Evolutionary conservation across 2,888 invertebrate species (phyloP).

Genomic region (Trypoxylon attenuatum): DNA sequence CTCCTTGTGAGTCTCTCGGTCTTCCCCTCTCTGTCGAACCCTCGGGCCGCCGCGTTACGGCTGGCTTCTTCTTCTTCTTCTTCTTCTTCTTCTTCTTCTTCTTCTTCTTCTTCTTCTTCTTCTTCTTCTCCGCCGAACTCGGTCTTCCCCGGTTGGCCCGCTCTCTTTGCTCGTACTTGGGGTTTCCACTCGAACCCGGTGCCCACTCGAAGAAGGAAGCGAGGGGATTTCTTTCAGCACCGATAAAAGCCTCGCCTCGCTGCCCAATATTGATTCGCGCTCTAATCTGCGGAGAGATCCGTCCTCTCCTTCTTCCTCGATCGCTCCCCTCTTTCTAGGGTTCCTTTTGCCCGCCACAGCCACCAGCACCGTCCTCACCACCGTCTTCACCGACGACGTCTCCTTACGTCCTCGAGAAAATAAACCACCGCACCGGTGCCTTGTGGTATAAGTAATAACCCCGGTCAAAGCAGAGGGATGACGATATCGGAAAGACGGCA

Average conservation of each 20-base stretch:
- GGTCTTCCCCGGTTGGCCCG: constrained; percentile 23
- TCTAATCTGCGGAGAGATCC: constrained; percentile 71
- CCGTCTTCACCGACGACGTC: too few species aligned
- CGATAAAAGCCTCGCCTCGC: constrained; percentile 72
- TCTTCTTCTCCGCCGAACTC: constrained; percentile 46
- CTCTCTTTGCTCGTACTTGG: too few species aligned
- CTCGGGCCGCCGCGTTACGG: not conserved
- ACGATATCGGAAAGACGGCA: constrained; percentile 52
- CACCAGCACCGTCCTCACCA: too few species aligned
- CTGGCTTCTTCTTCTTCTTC: constrained; percentile 15
- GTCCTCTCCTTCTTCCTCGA: constrained; percentile 16
- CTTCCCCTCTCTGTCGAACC: not conserved
- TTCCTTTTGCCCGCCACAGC: constrained; percentile 33
- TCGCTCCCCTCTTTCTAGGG: constrained; percentile 9
- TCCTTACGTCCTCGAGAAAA: constrained; percentile 66
- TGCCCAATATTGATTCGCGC: constrained; percentile 74
- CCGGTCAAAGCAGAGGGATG: constrained; percentile 43
- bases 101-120: constrained; percentile 24
- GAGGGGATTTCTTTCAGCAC: constrained; percentile 68
- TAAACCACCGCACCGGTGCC: constrained; percentile 65
- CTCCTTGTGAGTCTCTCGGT: constrained; percentile 6
- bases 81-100: constrained; percentile 17
- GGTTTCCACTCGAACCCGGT: constrained; percentile 45
- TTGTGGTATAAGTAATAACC: constrained; percentile 66
- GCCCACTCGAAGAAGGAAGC: constrained; percentile 55